A percentile compares a stretch with the other conserved stretches of the same genome.
Conservation (phyloP, 2,113 vertebrate genomes). For the Sphyrna mokarran region DNA sequence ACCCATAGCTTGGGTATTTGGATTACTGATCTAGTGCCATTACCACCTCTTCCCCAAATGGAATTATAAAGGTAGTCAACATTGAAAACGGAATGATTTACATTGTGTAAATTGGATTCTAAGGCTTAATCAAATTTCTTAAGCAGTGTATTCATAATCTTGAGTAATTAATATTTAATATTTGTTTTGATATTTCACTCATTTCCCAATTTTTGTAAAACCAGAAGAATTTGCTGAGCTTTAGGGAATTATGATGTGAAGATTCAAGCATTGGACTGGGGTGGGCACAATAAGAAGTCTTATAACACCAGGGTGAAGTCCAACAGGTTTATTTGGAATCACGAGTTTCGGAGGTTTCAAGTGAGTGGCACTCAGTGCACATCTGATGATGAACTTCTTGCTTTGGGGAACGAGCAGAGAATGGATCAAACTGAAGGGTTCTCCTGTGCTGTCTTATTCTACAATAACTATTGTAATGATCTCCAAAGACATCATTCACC, state of each 20-base stretch:
- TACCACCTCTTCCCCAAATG: too few relatives aligned
- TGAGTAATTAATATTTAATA: too few relatives aligned
- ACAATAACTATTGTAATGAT: background rate
- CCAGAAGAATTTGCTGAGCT: background rate
- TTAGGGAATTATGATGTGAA: background rate
- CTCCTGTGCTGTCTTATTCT: background rate
- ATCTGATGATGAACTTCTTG: too few relatives aligned
- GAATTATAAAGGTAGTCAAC: background rate
- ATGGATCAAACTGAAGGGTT: background rate
- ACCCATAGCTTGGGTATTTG: too few relatives aligned
- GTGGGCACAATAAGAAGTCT: too few relatives aligned
- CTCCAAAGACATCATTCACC: conserved; percentile 44
- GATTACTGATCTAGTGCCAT: too few relatives aligned
- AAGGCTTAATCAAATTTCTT: background rate
- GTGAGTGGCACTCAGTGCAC: too few relatives aligned
- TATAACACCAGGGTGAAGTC: too few relatives aligned
- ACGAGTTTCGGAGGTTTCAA: too few relatives aligned
- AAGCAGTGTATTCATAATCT: background rate
- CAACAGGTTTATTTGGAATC: too few relatives aligned
- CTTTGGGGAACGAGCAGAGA: background rate
- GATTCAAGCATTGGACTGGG: too few relatives aligned
- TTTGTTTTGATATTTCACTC: background rate
- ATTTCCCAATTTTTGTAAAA: background rate
- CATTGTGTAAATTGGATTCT: background rate
- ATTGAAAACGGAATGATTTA: background rate